Evolutionary conservation across 2,113 vertebrate genomes (phyloP), one percentile per base, ranked within the genome.

Genomic region (Ursus arctos): DNA sequence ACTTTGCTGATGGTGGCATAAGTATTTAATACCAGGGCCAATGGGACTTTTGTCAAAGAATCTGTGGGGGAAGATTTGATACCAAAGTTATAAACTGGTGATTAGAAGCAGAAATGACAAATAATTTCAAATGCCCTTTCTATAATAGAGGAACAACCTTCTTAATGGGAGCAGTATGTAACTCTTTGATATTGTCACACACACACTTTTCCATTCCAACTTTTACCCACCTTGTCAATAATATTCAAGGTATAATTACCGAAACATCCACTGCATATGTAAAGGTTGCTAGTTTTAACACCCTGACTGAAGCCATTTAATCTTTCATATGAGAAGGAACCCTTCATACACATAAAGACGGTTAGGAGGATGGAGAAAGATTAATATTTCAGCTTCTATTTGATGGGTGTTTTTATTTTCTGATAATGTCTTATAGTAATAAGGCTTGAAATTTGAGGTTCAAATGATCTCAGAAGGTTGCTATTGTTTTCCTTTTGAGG

Each of bases 41-140:
- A 80, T 76, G n/a, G 36, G 49, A 88, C 21, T 72, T 95, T 94
- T 89, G 49, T 80, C 13, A 55, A 83, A 18, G 36, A 88, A 43
- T 13, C 69, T 69, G 15, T 55, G 51, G 57, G 57, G 21, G 5
- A 81, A 88, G 18, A 47, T 71, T 97, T 88, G 49, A 93, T 77
- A n/a, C 24, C 13, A 71, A 57, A 91, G 14, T 69, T 92, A 91
- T 61, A 92, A 89, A 87, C 13, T 51, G 10, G 31, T 89, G 40
- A 90, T 61, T 89, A n/a, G 92, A 96, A 65, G 31, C 24, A 89
- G 67, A 92, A 82, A 79, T 72, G 16, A 72, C 57, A 94, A 82
- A 31, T 55, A 43, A 90, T 83, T 90, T 88, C 18, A 80, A 63
- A 57, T 88, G 18, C 36, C 22, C 10, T 91, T 96, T 97, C n/a